A percentile compares a stretch with the other conserved stretches of the same genome.
Conservation (phyloP, 1,140 invertebrate species). For the Drosophila azteca region DNA sequence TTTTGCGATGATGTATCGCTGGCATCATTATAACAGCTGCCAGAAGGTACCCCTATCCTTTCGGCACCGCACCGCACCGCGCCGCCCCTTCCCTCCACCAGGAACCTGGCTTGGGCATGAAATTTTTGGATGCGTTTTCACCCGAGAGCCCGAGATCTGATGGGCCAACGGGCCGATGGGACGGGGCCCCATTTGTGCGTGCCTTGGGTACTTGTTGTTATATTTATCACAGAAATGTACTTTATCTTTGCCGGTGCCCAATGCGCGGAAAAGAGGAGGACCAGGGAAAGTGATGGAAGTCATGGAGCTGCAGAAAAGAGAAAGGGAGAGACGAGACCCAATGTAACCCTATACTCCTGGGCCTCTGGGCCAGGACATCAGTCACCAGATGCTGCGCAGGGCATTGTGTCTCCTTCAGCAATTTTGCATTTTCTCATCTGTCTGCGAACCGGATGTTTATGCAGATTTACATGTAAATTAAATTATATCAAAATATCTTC, state of each 20-base stretch:
- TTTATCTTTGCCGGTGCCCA: conserved; percentile 71
- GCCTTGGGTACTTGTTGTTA: conserved; percentile 80
- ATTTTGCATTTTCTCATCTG: conserved; percentile 67
- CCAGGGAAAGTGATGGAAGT: conserved; percentile 20
- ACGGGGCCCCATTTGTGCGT: conserved; percentile 62
- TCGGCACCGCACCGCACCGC: conserved; percentile 29
- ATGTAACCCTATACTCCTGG: conserved; percentile 47
- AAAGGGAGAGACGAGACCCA: conserved; percentile 1
- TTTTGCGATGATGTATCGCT: conserved; percentile 80
- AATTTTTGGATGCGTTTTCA: conserved; percentile 68
- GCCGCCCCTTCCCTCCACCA: no score
- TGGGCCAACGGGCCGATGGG: conserved; percentile 27
- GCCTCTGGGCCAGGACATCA: conserved; percentile 58
- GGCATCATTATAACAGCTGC: conserved; percentile 81
- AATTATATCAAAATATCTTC: conserved; percentile 33
- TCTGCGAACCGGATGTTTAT: conserved; percentile 21
- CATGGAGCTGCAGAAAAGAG: conserved; percentile 6
- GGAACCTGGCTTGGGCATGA: conserved; percentile 13
- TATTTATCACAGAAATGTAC: conserved; percentile 78
- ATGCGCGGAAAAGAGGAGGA: conserved; percentile 30
- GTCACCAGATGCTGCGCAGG: conserved; percentile 66
- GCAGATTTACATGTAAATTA: conserved; percentile 30
- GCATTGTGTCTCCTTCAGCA: conserved; percentile 47
- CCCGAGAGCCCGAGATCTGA: conserved; percentile 34
- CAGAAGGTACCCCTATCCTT: conserved; percentile 33